Base-by-base conservation (phyloP, 2,888 invertebrate genomes). In the Chloromyia formosa region DNA sequence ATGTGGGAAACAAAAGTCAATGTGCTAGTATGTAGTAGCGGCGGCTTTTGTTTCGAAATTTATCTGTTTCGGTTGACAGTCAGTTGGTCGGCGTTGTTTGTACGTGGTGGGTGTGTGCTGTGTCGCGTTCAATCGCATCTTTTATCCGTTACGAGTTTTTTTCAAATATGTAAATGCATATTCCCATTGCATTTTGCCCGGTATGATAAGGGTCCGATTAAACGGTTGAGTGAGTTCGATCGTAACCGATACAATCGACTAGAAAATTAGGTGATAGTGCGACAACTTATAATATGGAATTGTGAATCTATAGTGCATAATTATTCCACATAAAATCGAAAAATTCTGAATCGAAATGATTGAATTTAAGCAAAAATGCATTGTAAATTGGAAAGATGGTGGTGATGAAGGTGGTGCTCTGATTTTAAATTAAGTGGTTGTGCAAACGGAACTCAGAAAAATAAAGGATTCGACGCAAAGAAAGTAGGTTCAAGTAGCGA, bases 61-160 rank as follows among this genome's bases (percentile, higher is more conserved):
- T 71, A 16, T 58, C 18, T 71, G 71, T 56, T 35, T 58, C 56
- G 35, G 71, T 71, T 35, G 71, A 71, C 40, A 56, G 71, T 71
- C 71, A 71, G 71, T 71, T 71, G 71, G 71, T 71, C 71, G 71
- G 71, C 71, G 71, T 71, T 71, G 58, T 71, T 71, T 58, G 71
- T 71, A 56, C 71, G 71, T 71, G 10, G 40, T 45, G 58, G 69
- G 69, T 69, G 27, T 35, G 69, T n/a, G 16, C 16, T n/a, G 35
- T 12, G 40, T 64, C 40, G 16, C 42, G 62, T 35, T 35, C 16
- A 42, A 3, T 49, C 16, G 12, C 1, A n/a, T 49, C 7, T 40
- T 42, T 64, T 64, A 9, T 56, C 56, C 56, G 56, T 56, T 56
- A 56, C 56, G 56, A 56, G 18, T 9, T 7, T 2, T 35, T 16